Evolutionary conservation across 2,888 invertebrate genomes (phyloP).

Genomic region (Macrosoma leucophasiata): DNA sequence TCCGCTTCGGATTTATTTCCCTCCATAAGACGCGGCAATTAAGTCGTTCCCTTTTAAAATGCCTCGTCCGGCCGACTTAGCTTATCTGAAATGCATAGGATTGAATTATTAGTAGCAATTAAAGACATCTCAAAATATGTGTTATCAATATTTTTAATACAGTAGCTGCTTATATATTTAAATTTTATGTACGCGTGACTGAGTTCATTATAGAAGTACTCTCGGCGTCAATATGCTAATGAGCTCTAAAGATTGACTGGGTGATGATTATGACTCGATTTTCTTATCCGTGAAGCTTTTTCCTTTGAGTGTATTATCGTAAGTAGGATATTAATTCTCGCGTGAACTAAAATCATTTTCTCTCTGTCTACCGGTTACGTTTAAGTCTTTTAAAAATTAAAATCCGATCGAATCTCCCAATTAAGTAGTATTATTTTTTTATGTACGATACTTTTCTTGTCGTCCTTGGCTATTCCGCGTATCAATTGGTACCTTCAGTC

Average conservation of each 20-base stretch:
- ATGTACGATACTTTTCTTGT: too few species aligned
- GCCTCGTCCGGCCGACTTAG: slow-evolving; percentile 39
- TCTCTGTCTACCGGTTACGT: too few species aligned
- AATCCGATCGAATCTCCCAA: too few species aligned
- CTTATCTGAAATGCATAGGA: slow-evolving; percentile 61
- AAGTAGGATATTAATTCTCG: too few species aligned
- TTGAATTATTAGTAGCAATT: slow-evolving; percentile 69
- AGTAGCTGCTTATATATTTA: slow-evolving; percentile 67
- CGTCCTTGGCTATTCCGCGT: too few species aligned
- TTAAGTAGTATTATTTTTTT: too few species aligned
- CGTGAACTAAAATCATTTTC: too few species aligned
- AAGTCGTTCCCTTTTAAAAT: slow-evolving; percentile 55
- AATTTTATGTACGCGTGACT: slow-evolving; percentile 69
- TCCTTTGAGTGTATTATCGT: too few species aligned
- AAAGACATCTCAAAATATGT: slow-evolving; percentile 61
- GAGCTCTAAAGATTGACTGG: slow-evolving; percentile 28
- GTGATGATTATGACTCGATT: slow-evolving; percentile 21
- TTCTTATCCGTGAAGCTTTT: too few species aligned
- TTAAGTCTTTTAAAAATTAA: too few species aligned
- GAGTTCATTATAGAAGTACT: slow-evolving; percentile 60
- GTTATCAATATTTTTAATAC: slow-evolving; percentile 73
- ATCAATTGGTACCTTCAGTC: too few species aligned
- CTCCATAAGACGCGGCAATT: slow-evolving; percentile 48
- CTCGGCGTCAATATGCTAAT: slow-evolving; percentile 44
- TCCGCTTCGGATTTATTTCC: slow-evolving; percentile 45